Percentiles rank a stretch among this genome's conserved stretches.
Evolutionary conservation across 2,888 invertebrate genomes (phyloP).

Genomic region (Lasioglossum calceatum): DNA sequence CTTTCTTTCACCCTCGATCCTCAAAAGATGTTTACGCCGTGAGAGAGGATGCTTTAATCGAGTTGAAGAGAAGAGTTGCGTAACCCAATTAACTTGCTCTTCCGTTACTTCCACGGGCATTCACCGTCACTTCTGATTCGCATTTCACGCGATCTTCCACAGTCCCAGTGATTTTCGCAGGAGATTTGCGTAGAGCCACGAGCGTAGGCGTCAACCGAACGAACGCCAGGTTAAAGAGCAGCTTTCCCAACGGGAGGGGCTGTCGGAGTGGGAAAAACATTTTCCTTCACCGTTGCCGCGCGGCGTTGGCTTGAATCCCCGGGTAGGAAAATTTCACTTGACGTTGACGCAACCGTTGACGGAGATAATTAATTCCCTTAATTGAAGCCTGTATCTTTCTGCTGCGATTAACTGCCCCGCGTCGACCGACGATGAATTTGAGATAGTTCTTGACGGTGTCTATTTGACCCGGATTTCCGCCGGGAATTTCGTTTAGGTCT

Average conservation of each 20-base stretch:
- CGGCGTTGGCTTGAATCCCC: constrained; percentile 11
- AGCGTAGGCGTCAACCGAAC: constrained; percentile 58
- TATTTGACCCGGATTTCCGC: background rate
- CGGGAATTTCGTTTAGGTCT: background rate
- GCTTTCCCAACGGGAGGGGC: constrained; percentile 2
- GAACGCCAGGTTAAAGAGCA: constrained; percentile 20
- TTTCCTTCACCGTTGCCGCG: constrained; percentile 11
- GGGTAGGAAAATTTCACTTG: constrained; percentile 32
- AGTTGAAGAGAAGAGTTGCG: constrained; percentile 79
- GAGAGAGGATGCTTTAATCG: constrained; percentile 77
- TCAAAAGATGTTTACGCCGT: constrained; percentile 80
- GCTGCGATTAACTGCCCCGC: background rate
- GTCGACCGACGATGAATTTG: background rate
- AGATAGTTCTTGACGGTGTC: background rate
- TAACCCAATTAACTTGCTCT: constrained; percentile 77
- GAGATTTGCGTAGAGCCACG: constrained; percentile 39
- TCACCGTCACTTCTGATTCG: constrained; percentile 7
- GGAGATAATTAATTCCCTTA: constrained; percentile 48
- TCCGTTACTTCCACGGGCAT: constrained; percentile 62
- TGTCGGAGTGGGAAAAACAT: constrained; percentile 34
- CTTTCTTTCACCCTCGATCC: constrained; percentile 43
- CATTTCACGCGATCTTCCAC: constrained; percentile 19
- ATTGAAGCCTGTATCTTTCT: constrained; percentile 29
- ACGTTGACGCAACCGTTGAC: constrained; percentile 38
- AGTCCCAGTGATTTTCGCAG: constrained; percentile 23